These are phyloP conservation scores for Ellobius talpinus DNA, from an alignment of 2,113 vertebrate genomes.

Conservation along the genomic window DNA sequence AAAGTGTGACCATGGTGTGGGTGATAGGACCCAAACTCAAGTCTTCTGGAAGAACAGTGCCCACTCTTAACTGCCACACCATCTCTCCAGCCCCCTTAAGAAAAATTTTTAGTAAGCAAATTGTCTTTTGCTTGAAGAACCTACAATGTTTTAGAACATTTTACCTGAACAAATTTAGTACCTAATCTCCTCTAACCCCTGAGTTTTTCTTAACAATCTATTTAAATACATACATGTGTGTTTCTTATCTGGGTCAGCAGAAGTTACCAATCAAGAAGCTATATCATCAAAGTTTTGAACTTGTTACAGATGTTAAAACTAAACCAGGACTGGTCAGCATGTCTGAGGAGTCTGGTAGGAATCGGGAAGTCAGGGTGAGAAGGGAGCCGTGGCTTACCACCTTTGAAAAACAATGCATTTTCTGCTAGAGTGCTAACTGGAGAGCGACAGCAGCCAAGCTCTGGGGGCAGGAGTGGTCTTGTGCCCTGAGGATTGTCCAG, in stretches of 20 bases:
- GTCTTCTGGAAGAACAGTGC: background rate
- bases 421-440: background rate
- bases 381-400: background rate
- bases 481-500: background rate
- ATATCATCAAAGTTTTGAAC: background rate
- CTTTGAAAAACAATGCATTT: background rate
- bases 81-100: background rate
- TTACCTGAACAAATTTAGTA: slow-evolving; percentile 2
- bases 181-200: background rate
- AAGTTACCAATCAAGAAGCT: background rate
- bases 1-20: background rate
- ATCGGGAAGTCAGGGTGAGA: background rate
- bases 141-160: background rate
- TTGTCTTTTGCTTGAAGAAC: background rate
- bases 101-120: slow-evolving; percentile 50
- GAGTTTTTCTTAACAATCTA: background rate
- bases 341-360: background rate
- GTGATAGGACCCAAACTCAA: background rate
- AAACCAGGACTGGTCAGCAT: background rate
- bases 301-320: background rate
- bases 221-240: background rate
- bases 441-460: background rate
- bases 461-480: background rate
- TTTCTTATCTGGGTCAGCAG: background rate
- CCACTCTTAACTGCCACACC: no score